phyloP scores from a whole-genome alignment of 1,140 invertebrate genomes.

The Chionoecetes opilio region DNA sequence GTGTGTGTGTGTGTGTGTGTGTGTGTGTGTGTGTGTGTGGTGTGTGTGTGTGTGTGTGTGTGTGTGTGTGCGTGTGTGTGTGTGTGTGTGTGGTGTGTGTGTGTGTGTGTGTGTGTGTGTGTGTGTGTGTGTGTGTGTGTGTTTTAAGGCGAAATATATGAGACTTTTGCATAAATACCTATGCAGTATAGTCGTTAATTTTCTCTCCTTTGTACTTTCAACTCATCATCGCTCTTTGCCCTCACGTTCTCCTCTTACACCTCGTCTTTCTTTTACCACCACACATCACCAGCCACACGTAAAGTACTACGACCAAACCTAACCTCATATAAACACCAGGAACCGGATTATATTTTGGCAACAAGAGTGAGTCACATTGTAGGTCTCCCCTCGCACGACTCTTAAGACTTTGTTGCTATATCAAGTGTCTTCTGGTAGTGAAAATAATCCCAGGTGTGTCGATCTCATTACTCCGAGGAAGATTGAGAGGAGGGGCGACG shows the following conservation, averaged over 20 bases:
- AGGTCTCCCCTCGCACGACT: neutral
- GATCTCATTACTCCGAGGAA: too few species aligned
- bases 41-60: constrained; percentile 24
- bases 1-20: neutral
- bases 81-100: neutral
- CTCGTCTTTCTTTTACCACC: neutral
- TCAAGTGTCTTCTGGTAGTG: too few species aligned
- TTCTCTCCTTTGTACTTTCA: neutral
- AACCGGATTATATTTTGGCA: neutral
- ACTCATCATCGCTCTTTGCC: neutral
- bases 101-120: constrained; percentile 25
- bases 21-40: too few species aligned
- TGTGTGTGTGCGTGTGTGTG: constrained; percentile 6
- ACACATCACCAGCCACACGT: too few species aligned
- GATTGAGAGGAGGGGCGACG: too few species aligned
- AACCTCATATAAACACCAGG: neutral
- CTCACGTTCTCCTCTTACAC: neutral
- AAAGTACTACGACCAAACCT: too few species aligned
- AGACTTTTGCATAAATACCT: neutral
- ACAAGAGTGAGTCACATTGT: neutral
- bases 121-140: constrained; percentile 17
- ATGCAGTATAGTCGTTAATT: neutral
- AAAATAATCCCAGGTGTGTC: too few species aligned
- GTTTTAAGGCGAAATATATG: neutral
- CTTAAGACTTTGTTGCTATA: too few species aligned